phyloP scores from a whole-genome alignment of 2,888 invertebrate species.

The Tetramorium bicarinatum region DNA sequence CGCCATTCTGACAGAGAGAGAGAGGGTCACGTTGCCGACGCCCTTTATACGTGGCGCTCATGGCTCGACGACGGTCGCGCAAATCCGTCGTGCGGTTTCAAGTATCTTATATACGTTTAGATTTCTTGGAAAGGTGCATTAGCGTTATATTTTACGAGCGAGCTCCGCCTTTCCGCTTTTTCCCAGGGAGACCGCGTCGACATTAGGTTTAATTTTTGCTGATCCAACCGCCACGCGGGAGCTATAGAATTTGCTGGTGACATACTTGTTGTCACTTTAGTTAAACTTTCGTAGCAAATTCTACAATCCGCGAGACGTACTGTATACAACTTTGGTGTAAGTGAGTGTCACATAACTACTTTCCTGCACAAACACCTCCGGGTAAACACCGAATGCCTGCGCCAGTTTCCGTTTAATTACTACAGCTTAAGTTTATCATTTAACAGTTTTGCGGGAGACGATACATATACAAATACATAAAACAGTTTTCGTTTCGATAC shows the following conservation, averaged over 20 bases:
- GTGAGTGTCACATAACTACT: conserved; percentile 19
- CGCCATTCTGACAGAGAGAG: not conserved
- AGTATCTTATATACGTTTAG: not conserved
- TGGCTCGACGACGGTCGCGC: not conserved
- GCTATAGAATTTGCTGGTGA: not conserved
- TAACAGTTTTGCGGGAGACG: not conserved
- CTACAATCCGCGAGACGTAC: not conserved
- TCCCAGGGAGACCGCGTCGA: not conserved
- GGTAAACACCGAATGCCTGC: not conserved
- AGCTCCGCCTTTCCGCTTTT: not conserved
- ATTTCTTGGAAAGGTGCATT: not conserved
- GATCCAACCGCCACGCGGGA: not conserved
- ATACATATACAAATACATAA: not conserved
- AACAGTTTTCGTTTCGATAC: not conserved
- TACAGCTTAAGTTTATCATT: conserved; percentile 22
- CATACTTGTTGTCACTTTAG: conserved; percentile 7
- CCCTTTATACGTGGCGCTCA: not conserved
- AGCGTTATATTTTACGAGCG: not conserved
- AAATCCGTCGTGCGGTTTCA: not conserved
- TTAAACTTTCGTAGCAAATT: conserved; percentile 31
- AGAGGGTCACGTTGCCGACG: not conserved
- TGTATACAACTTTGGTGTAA: not conserved
- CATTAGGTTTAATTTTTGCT: not conserved
- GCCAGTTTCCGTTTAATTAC: conserved; percentile 29
- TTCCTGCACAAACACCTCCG: conserved; percentile 19